A percentile compares a stretch with the other conserved stretches of the same genome.
Evolutionary conservation across 2,797 vertebrate genomes (phyloP).

Genomic region (Emys orbicularis): DNA sequence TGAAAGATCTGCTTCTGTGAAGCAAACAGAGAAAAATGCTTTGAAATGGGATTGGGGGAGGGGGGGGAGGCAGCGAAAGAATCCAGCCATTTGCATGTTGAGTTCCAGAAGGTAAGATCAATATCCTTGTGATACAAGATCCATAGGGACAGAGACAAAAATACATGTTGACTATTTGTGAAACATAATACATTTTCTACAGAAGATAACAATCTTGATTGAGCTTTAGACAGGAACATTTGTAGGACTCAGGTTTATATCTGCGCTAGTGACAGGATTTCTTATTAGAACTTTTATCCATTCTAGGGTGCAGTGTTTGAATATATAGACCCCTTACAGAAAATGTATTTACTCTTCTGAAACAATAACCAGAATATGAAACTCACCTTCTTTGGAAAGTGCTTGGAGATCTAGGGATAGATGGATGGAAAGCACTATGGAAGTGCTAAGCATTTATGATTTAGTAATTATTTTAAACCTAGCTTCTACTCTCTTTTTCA

Average conservation of each 20-base stretch:
- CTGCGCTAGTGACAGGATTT: fast-evolving
- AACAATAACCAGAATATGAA: not conserved
- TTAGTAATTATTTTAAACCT: not conserved
- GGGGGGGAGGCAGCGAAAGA: not conserved
- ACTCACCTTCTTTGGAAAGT: not conserved
- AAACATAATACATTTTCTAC: conserved; percentile 20
- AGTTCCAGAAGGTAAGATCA: not conserved
- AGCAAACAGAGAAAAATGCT: not conserved
- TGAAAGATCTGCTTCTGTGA: not conserved
- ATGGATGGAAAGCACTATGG: not conserved
- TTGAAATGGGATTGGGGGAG: not conserved
- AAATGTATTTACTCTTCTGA: not conserved
- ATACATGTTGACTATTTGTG: not conserved
- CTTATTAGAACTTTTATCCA: not conserved
- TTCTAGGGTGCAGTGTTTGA: not conserved
- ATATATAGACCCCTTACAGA: not conserved
- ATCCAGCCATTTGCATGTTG: not conserved
- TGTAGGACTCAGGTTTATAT: not conserved
- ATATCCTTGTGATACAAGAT: not conserved
- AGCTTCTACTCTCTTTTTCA: not conserved
- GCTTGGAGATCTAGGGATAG: not conserved
- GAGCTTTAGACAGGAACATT: not conserved
- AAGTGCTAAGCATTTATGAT: not conserved
- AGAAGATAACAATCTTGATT: not conserved
- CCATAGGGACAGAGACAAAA: conserved; percentile 4